A percentile compares a stretch with the other conserved stretches of the same genome.
Evolutionary conservation across 2,888 invertebrate genomes (phyloP).

Genomic region (Volucella inanis): DNA sequence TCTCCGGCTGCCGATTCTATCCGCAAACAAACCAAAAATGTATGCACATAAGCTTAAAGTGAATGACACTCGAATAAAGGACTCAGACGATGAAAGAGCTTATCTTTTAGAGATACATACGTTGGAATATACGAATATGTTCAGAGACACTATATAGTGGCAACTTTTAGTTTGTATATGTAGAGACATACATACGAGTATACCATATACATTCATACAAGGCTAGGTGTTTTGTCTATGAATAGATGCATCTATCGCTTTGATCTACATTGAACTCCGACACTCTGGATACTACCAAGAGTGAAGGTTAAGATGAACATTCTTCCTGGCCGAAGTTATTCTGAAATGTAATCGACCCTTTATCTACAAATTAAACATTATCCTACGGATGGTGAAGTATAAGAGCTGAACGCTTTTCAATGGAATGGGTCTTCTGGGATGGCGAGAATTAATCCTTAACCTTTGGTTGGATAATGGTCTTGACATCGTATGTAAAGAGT

Average conservation of each 20-base stretch:
- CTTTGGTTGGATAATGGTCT: conserved; percentile 7
- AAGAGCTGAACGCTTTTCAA: background rate
- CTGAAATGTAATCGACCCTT: conserved; percentile 43
- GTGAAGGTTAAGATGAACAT: conserved; percentile 13
- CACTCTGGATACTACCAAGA: background rate
- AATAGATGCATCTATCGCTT: conserved; percentile 20
- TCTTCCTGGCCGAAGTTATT: conserved; percentile 35
- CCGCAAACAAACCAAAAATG: conserved; percentile 17
- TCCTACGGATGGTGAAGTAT: background rate
- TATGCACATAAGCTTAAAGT: conserved; percentile 55
- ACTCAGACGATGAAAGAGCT: conserved; percentile 33
- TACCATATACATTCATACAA: background rate
- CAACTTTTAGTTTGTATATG: background rate
- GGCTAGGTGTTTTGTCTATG: background rate
- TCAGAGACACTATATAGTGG: background rate
- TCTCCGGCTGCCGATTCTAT: conserved; percentile 30
- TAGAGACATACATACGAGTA: background rate
- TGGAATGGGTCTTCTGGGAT: conserved; percentile 26
- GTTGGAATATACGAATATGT: background rate
- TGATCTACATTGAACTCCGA: conserved; percentile 43
- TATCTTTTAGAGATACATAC: conserved; percentile 22
- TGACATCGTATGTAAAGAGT: conserved; percentile 15
- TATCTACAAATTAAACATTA: conserved; percentile 61
- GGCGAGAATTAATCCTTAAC: conserved; percentile 31
- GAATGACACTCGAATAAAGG: conserved; percentile 62